A percentile compares a stretch with the other conserved stretches of the same genome.
phyloP scores from a whole-genome alignment of 2,113 vertebrate species.

The Diadophis punctatus region DNA sequence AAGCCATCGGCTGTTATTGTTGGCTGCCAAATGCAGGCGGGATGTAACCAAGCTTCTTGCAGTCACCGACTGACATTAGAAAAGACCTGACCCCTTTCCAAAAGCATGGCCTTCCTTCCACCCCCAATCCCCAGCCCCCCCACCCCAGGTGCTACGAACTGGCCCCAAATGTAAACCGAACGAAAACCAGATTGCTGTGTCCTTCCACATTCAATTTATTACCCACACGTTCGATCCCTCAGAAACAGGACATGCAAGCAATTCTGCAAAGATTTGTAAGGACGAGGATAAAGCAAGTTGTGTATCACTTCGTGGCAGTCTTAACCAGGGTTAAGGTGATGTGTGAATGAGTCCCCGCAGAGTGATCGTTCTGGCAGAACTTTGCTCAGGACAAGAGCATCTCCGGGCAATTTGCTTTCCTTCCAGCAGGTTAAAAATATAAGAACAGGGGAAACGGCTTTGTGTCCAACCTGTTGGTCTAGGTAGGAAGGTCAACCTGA shows the following conservation, averaged over 20 bases:
- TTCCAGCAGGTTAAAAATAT: background rate
- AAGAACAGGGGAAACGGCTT: background rate
- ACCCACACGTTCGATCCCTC: background rate
- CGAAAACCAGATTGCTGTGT: background rate
- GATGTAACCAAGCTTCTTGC: background rate
- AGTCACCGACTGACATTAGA: background rate
- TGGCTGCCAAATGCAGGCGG: constrained; percentile 3
- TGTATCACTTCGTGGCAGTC: background rate
- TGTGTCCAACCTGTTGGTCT: background rate
- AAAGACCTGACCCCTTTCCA: constrained; percentile 11
- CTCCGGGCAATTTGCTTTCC: background rate
- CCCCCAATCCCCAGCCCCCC: background rate
- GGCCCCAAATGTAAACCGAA: background rate
- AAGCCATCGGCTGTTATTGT: background rate
- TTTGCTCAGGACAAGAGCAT: background rate
- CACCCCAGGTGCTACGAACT: background rate
- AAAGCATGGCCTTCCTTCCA: background rate
- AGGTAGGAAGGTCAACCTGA: background rate
- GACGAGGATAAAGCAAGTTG: background rate
- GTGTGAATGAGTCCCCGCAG: background rate
- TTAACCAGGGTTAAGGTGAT: background rate
- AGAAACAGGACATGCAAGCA: background rate
- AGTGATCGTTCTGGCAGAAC: background rate
- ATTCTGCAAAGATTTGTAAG: background rate
- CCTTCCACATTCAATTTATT: background rate